Conservation (phyloP, 23 tunicate species). For the Phallusia fumigata region DNA sequence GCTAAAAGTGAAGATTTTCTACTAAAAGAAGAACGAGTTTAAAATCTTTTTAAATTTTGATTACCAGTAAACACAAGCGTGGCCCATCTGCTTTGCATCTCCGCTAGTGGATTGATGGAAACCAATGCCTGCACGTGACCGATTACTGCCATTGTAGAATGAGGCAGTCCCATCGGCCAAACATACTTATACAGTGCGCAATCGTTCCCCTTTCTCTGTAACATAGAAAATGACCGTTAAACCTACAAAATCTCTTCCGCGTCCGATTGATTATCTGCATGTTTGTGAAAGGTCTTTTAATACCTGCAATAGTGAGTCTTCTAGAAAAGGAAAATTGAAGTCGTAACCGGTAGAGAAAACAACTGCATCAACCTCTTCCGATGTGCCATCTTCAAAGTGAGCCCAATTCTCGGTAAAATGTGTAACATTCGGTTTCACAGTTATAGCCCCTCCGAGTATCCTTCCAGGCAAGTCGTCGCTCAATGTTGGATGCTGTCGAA, state of each 20-base stretch:
- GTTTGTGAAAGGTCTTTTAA: too few relatives aligned
- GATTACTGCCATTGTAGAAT: constrained; percentile 56
- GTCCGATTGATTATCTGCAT: too few relatives aligned
- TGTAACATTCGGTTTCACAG: constrained; percentile 19
- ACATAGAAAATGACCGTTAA: background rate
- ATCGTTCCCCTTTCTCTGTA: background rate
- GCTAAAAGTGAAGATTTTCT: too few relatives aligned
- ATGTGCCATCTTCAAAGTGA: constrained; percentile 25
- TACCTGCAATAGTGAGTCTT: constrained; percentile 1
- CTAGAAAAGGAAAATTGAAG: background rate
- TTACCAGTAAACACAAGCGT: constrained; percentile 68
- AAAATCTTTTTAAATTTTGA: too few relatives aligned
- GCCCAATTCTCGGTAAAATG: constrained; percentile 18
- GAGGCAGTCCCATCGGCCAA: constrained; percentile 46
- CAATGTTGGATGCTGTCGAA: constrained; percentile 31
- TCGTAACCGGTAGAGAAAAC: constrained; percentile 43
- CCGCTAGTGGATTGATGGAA: constrained; percentile 68
- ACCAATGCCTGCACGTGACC: constrained; percentile 81
- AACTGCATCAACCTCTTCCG: constrained; percentile 28
- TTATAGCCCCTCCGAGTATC: constrained; percentile 26
- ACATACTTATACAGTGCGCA: constrained; percentile 51
- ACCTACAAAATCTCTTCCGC: too few relatives aligned
- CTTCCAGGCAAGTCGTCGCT: constrained; percentile 34
- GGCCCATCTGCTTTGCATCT: constrained; percentile 88
- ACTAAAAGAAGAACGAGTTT: too few relatives aligned